These are phyloP conservation scores for Clostera curtula DNA, from an alignment of 2,888 invertebrate genomes.

Conservation along the genomic window DNA sequence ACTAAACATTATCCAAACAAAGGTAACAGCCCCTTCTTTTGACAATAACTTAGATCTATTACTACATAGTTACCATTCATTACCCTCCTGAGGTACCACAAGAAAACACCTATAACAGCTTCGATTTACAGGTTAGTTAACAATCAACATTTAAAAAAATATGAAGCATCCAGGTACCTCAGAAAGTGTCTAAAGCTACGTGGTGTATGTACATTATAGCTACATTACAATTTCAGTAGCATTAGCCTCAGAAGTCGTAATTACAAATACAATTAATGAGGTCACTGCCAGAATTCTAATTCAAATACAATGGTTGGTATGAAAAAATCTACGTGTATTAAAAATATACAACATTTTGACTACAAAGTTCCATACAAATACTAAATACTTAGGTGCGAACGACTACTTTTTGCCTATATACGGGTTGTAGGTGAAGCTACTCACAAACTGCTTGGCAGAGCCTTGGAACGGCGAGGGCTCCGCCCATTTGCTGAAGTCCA, in stretches of 20 bases:
- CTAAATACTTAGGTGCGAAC: constrained; percentile 39
- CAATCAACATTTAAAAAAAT: too few relatives aligned
- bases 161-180: too few relatives aligned
- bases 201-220: constrained; percentile 14
- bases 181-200: too few relatives aligned
- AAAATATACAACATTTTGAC: constrained; percentile 26
- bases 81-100: too few relatives aligned
- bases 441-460: constrained; percentile 77
- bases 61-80: too few relatives aligned
- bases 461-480: constrained; percentile 75
- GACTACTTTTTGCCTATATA: constrained; percentile 64
- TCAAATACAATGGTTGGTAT: constrained; percentile 1
- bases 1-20: too few relatives aligned
- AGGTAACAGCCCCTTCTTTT: too few relatives aligned
- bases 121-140: too few relatives aligned
- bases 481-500: constrained; percentile 94
- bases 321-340: constrained; percentile 10
- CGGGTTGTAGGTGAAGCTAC: constrained; percentile 75
- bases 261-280: constrained; percentile 12
- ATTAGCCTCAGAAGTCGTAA: constrained; percentile 9
- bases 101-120: too few relatives aligned
- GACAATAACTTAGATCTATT: too few relatives aligned
- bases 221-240: constrained; percentile 14
- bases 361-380: constrained; percentile 30
- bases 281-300: constrained; percentile 14